A percentile compares a stretch with the other conserved stretches of the same genome.
phyloP scores from a whole-genome alignment of 2,797 vertebrate genomes.

The Tauraco hartlaubi region DNA sequence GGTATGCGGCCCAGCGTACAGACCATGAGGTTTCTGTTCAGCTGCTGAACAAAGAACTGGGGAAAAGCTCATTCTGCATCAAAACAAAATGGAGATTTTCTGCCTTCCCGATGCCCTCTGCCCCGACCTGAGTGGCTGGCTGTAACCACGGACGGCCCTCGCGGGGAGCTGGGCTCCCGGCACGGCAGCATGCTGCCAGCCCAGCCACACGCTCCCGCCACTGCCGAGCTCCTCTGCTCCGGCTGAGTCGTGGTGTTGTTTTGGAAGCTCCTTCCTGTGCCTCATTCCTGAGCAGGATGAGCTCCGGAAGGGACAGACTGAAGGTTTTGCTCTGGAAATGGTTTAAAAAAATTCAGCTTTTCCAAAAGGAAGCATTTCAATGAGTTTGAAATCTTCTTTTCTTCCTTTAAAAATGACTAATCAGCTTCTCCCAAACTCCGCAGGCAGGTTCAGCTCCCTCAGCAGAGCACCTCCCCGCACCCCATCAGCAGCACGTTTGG shows the following conservation, averaged over 20 bases:
- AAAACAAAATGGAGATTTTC: neutral
- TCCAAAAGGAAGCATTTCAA: neutral
- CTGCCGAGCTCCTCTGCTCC: neutral
- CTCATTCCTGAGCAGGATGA: conserved; percentile 40
- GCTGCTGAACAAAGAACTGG: neutral
- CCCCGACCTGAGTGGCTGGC: neutral
- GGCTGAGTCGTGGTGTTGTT: neutral
- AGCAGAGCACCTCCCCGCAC: neutral
- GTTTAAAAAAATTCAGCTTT: neutral
- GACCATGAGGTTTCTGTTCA: accelerated
- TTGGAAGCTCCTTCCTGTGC: conserved; percentile 70
- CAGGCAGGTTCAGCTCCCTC: neutral
- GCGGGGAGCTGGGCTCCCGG: neutral
- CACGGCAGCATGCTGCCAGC: neutral
- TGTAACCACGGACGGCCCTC: accelerated
- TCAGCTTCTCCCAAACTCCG: neutral
- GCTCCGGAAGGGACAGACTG: neutral
- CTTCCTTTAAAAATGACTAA: neutral
- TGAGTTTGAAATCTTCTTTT: neutral
- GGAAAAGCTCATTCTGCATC: neutral
- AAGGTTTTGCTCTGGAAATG: neutral
- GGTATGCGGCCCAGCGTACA: accelerated
- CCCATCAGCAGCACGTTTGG: neutral
- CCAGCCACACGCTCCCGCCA: accelerated
- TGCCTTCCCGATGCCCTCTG: neutral